Percentiles rank a stretch among this genome's conserved stretches.
Conservation (phyloP, 2,888 invertebrate species). For the Dasypolia templi region DNA sequence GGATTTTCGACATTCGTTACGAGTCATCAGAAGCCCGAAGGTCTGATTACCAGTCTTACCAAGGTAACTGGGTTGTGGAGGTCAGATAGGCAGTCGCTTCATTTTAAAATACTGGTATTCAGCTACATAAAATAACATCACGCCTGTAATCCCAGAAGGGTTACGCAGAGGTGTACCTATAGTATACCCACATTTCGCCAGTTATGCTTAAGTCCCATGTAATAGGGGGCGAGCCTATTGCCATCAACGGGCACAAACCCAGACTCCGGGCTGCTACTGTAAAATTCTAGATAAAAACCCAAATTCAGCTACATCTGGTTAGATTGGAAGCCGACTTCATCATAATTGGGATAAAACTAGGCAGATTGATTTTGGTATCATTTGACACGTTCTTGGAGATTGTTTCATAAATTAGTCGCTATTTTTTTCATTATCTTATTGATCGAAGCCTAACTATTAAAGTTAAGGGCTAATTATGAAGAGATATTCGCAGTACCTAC, state of each 20-base stretch:
- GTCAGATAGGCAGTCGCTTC: not conserved
- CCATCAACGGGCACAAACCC: no score
- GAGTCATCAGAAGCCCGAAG: not conserved
- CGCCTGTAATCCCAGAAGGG: no score
- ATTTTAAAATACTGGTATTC: not conserved
- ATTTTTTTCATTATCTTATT: constrained; percentile 15
- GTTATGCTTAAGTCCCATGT: no score
- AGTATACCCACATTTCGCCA: no score
- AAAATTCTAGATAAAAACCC: no score
- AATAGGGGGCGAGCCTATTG: no score
- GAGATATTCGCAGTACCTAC: not conserved
- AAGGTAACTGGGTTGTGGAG: not conserved
- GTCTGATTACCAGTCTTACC: not conserved
- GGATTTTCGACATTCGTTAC: no score
- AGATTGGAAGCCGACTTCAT: no score
- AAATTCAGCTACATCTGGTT: no score
- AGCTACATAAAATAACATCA: no score
- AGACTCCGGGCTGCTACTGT: no score
- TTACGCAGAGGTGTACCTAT: no score
- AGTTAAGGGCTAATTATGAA: constrained; percentile 6
- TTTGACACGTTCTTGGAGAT: not conserved
- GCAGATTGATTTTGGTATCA: not conserved
- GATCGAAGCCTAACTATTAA: constrained; percentile 2
- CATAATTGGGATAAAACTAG: not conserved
- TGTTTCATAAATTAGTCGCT: not conserved